phyloP scores from a whole-genome alignment of 2,113 vertebrate genomes.

The Bubo blakistoni region DNA sequence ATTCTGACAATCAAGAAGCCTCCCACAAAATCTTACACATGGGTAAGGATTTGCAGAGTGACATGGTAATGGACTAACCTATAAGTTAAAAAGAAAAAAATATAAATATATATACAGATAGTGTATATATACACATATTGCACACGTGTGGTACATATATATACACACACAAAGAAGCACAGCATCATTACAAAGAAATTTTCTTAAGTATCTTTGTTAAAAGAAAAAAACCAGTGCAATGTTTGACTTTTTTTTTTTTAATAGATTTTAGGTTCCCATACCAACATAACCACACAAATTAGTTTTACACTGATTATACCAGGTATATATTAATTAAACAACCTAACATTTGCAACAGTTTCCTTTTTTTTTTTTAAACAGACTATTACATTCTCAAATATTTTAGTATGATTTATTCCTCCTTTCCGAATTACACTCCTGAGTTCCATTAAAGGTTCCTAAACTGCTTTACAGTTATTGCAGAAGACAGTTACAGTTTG shows the following conservation, averaged over 20 bases:
- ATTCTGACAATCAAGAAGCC: constrained; percentile 79
- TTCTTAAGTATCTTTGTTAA: neutral
- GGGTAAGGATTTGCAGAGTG: constrained; percentile 79
- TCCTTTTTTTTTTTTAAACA: neutral
- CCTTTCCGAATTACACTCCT: neutral
- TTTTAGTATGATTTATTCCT: neutral
- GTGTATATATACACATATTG: neutral
- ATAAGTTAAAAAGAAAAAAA: constrained; percentile 1
- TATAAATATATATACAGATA: neutral
- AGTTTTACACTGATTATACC: neutral
- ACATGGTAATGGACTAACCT: constrained; percentile 81
- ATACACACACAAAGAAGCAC: neutral
- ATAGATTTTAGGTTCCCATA: neutral
- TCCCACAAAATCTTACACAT: constrained; percentile 80
- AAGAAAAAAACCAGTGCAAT: neutral
- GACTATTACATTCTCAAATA: neutral
- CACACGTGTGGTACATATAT: neutral
- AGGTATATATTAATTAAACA: neutral
- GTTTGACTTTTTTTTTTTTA: neutral
- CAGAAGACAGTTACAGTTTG: neutral
- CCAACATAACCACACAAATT: neutral
- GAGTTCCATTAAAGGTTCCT: neutral
- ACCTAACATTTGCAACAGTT: neutral
- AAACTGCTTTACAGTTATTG: neutral
- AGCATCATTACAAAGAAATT: neutral